phyloP scores from a whole-genome alignment of 2,888 invertebrate species.

The Hydropsyche betteni region DNA sequence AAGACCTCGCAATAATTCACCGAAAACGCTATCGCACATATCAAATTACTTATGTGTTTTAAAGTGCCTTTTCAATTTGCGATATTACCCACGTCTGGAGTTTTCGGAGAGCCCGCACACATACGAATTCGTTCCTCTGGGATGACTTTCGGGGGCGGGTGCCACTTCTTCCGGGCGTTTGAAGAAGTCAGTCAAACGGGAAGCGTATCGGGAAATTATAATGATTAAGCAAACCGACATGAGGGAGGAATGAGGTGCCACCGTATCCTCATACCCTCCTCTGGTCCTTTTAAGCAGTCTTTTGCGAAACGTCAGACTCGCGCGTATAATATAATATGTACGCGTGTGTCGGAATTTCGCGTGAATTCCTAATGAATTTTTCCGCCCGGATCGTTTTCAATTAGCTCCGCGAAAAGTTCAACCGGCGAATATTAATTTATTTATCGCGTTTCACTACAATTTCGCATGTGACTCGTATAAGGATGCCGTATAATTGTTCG shows the following conservation, averaged over 20 bases:
- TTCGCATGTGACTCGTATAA: background rate
- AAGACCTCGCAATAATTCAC: conserved; percentile 29
- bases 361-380: conserved; percentile 48
- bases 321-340: no score
- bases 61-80: conserved; percentile 51
- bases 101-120: background rate
- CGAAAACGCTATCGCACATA: conserved; percentile 34
- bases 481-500: background rate
- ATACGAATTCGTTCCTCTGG: background rate
- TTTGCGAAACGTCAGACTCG: no score
- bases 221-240: conserved; percentile 45
- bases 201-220: conserved; percentile 50
- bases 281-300: no score
- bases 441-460: conserved; percentile 32
- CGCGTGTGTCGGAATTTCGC: conserved; percentile 34
- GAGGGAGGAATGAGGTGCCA: background rate
- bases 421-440: conserved; percentile 36
- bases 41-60: conserved; percentile 49
- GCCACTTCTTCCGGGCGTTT: conserved; percentile 16
- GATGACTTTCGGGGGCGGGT: background rate
- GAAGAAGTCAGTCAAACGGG: conserved; percentile 44
- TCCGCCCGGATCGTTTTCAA: conserved; percentile 47
- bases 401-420: conserved; percentile 35
- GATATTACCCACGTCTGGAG: conserved; percentile 45
- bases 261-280: no score